Percentiles rank a stretch among this genome's conserved stretches.
Evolutionary conservation across 2,797 vertebrate species (phyloP).

Genomic region (Typhlichthys subterraneus): DNA sequence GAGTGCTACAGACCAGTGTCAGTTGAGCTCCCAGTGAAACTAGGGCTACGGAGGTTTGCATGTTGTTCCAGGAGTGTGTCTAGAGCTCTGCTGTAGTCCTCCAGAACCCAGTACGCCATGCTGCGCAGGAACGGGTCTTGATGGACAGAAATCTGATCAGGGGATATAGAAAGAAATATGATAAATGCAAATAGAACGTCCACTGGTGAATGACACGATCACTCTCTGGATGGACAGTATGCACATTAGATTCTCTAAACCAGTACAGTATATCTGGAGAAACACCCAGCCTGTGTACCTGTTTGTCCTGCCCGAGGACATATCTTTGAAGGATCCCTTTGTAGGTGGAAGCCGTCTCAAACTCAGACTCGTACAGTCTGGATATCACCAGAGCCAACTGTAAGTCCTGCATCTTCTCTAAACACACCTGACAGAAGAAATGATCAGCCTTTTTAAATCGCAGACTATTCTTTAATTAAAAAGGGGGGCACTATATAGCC

Average conservation of each 20-base stretch:
- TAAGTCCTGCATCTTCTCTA: slow-evolving; percentile 95
- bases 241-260: neutral
- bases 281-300: slow-evolving; percentile 54
- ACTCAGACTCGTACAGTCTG: slow-evolving; percentile 93
- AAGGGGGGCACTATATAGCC: no score
- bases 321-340: slow-evolving; percentile 90
- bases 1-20: slow-evolving; percentile 20
- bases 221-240: neutral
- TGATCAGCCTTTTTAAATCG: neutral
- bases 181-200: neutral
- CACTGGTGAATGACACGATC: neutral
- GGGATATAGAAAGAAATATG: slow-evolving; percentile 13
- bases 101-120: slow-evolving; percentile 95
- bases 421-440: slow-evolving; percentile 83
- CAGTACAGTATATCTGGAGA: neutral
- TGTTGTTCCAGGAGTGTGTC: slow-evolving; percentile 90
- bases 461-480: neutral
- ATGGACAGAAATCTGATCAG: slow-evolving; percentile 72
- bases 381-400: slow-evolving; percentile 95
- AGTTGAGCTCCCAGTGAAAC: slow-evolving; percentile 34
- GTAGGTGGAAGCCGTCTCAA: slow-evolving; percentile 89
- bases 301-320: slow-evolving; percentile 83
- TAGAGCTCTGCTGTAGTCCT: slow-evolving; percentile 91
- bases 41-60: slow-evolving; percentile 39
- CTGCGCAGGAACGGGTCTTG: slow-evolving; percentile 92